Conservation (phyloP, 1,140 invertebrate genomes). For the Trypoxylus dichotomus region DNA sequence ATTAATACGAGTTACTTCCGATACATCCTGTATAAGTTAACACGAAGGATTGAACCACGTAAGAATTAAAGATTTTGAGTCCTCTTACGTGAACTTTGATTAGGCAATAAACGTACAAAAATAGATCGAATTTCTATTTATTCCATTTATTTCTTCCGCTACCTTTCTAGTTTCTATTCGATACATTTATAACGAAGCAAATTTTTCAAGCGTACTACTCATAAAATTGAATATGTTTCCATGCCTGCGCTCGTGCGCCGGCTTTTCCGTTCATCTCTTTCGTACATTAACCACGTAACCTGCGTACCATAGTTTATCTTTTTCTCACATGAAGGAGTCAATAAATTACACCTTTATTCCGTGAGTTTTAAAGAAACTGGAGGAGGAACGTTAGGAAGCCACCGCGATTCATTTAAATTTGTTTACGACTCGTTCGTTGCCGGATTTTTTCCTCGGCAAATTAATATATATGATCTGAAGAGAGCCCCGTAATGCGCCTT, state of each 20-base stretch:
- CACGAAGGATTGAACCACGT: no score
- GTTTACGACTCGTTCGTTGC: not conserved
- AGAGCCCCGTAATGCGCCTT: not conserved
- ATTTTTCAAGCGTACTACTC: not conserved
- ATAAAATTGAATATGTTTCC: constrained; percentile 14
- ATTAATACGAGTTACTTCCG: no score
- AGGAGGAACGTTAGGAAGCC: not conserved
- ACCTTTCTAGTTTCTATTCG: no score
- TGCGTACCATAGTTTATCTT: not conserved
- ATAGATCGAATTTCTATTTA: no score
- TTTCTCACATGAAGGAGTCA: not conserved
- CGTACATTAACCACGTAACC: not conserved
- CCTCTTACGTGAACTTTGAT: no score
- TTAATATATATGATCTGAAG: constrained; percentile 8
- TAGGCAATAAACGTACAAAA: no score
- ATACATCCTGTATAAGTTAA: no score
- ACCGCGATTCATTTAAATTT: constrained; percentile 18
- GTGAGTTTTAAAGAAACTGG: constrained; percentile 17
- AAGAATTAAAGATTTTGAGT: no score
- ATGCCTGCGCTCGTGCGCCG: not conserved
- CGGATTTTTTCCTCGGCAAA: not conserved
- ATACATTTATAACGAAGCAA: not conserved
- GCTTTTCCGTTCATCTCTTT: not conserved
- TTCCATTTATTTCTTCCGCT: no score
- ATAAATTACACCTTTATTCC: constrained; percentile 22